Base-by-base conservation (phyloP, 1,140 invertebrate genomes). In the Popillia japonica region DNA sequence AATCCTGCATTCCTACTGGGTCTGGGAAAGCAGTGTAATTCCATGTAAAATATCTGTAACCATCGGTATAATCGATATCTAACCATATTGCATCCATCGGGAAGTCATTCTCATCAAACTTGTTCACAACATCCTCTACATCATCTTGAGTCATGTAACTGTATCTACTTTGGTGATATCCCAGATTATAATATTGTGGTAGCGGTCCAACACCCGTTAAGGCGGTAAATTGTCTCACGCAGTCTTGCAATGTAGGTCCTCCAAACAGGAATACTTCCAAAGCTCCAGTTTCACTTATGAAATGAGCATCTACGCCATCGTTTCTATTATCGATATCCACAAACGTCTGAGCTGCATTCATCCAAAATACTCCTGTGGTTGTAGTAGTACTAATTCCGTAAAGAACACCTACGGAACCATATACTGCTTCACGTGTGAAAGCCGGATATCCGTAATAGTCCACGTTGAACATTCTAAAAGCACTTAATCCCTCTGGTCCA, bases 391-490 rank as follows among this genome's bases (percentile, higher is more conserved):
- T 95, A 85, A 99, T 98, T 77, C 96, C 95, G 80, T 98, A 91
- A 82, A 99, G 90, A 73, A 98, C 93, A 0, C 98, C 98, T 72
- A 99, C 90, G 0, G 96, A 91, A 44, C 96, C 98, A 86, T 99
- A 99, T 0, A 99, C 87, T 17, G 97, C 93, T 97, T 99, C 99
- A 59, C 91, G 92, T 84, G 94, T 96, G 79, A 97, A 91, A 0
- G 97, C 82, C 84, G 99, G 95, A 86, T 98, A 99, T 86, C 99
- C 97, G 88, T 99, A 99, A 0, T 99, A 96, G 89, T 99, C 98
- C 82, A 99, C 87, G 88, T 99, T 99, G 85, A 96, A 99, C n/a
- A 99, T 86, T 40, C 98, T 91, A 86, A 98, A 99, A 0, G 98
- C 98, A 83, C 99, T 96, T 0, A 90, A 88, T 14, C 89, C 88